These are phyloP conservation scores for Chironomus riparius DNA, from an alignment of 2,888 invertebrate genomes.

Conservation along the genomic window DNA sequence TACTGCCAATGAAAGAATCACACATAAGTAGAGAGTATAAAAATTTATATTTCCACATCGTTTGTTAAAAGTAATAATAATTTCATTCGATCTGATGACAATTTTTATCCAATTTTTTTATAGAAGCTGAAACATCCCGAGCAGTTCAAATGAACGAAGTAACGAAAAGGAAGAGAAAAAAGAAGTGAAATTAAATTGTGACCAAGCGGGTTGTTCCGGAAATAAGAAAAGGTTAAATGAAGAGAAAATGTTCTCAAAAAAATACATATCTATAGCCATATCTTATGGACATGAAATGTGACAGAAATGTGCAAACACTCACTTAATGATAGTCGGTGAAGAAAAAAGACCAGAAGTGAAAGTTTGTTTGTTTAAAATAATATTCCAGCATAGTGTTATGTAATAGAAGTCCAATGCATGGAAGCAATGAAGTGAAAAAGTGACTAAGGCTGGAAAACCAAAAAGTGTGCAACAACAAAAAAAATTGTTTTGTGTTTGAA, in stretches of 20 bases:
- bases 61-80: slow-evolving; percentile 26
- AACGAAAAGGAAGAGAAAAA: neutral
- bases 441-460: neutral
- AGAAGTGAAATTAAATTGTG: neutral
- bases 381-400: no score
- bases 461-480: neutral
- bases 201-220: neutral
- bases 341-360: neutral
- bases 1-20: neutral
- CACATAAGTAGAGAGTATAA: neutral
- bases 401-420: neutral
- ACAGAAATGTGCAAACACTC: slow-evolving; percentile 3
- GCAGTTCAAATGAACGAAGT: neutral
- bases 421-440: neutral
- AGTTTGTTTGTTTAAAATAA: no score
- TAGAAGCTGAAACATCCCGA: neutral
- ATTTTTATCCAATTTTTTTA: neutral
- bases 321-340: neutral
- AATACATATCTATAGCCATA: neutral
- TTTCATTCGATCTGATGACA: slow-evolving; percentile 19
- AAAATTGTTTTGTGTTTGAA: neutral
- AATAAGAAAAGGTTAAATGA: slow-evolving; percentile 18
- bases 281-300: slow-evolving; percentile 10
- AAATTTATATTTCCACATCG: slow-evolving; percentile 25
- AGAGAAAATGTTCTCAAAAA: slow-evolving; percentile 11